Evolutionary conservation across 1,140 invertebrate species (phyloP).

Genomic region (Leptinotarsa undecemlineata): DNA sequence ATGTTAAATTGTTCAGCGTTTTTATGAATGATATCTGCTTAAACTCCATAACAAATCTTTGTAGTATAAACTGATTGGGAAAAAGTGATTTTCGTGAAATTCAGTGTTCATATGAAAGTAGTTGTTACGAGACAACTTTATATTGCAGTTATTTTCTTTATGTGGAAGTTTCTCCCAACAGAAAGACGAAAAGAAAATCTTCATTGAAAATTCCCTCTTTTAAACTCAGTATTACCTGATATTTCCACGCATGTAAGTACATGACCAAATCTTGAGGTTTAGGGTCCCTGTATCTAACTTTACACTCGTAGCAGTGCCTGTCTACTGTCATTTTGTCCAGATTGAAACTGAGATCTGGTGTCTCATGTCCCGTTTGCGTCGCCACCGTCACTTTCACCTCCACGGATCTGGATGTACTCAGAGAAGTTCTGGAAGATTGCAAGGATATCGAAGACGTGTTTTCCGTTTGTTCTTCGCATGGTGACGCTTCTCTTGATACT

Average conservation of each 20-base stretch:
- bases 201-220: too few species aligned
- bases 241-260: slow-evolving; percentile 94
- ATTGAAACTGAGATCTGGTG: slow-evolving; percentile 69
- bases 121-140: too few species aligned
- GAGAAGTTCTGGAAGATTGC: slow-evolving; percentile 39
- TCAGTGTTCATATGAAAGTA: too few species aligned
- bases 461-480: slow-evolving; percentile 60
- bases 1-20: too few species aligned
- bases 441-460: slow-evolving; percentile 40
- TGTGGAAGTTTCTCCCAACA: too few species aligned
- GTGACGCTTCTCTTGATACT: slow-evolving; percentile 68
- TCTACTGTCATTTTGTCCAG: slow-evolving; percentile 79
- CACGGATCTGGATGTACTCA: slow-evolving; percentile 37
- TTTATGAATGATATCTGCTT: too few species aligned
- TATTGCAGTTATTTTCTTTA: too few species aligned
- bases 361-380: slow-evolving; percentile 79
- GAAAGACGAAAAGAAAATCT: too few species aligned
- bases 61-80: too few species aligned
- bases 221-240: slow-evolving; percentile 63
- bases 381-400: slow-evolving; percentile 71
- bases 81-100: too few species aligned
- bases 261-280: slow-evolving; percentile 88
- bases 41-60: too few species aligned
- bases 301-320: slow-evolving; percentile 90
- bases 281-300: slow-evolving; percentile 87